A percentile compares a stretch with the other conserved stretches of the same genome.
These are phyloP conservation scores for Andrena camellia DNA, from an alignment of 2,888 invertebrate genomes.

Conservation along the genomic window DNA sequence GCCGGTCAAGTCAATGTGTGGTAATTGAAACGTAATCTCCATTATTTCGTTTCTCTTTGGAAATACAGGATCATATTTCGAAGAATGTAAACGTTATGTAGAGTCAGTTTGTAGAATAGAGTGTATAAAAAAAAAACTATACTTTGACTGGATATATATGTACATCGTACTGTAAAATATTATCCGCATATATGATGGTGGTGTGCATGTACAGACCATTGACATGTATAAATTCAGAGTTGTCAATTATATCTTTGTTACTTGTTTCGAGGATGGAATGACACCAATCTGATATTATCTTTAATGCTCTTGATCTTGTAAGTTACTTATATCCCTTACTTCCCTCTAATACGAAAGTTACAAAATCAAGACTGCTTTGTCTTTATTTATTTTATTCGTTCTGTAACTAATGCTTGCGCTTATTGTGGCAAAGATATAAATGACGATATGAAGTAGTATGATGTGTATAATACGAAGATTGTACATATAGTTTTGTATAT, in stretches of 20 bases:
- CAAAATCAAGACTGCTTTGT: background rate
- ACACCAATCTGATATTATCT: slow-evolving; percentile 36
- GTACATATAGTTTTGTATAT: slow-evolving; percentile 79
- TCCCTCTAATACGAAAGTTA: slow-evolving; percentile 24
- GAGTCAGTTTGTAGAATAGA: slow-evolving; percentile 69
- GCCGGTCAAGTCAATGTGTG: background rate
- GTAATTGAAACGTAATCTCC: slow-evolving; percentile 22
- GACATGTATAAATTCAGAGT: slow-evolving; percentile 56
- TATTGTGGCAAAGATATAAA: slow-evolving; percentile 62
- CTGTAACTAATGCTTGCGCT: slow-evolving; percentile 14
- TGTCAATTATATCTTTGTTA: slow-evolving; percentile 64
- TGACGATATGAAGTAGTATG: slow-evolving; percentile 62
- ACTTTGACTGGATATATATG: slow-evolving; percentile 62
- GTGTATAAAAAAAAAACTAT: slow-evolving; percentile 59
- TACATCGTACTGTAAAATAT: slow-evolving; percentile 73
- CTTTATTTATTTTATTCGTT: slow-evolving; percentile 40
- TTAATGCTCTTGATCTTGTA: slow-evolving; percentile 1
- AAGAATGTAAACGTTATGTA: slow-evolving; percentile 60
- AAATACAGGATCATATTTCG: slow-evolving; percentile 41
- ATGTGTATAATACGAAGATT: slow-evolving; percentile 74
- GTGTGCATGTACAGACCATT: slow-evolving; percentile 66
- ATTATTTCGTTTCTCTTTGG: slow-evolving; percentile 20
- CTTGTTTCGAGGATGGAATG: slow-evolving; percentile 13
- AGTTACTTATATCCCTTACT: slow-evolving; percentile 23
- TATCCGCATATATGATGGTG: slow-evolving; percentile 58